Base-by-base conservation (phyloP, 2,113 vertebrate genomes). In the Cololabis saira region DNA sequence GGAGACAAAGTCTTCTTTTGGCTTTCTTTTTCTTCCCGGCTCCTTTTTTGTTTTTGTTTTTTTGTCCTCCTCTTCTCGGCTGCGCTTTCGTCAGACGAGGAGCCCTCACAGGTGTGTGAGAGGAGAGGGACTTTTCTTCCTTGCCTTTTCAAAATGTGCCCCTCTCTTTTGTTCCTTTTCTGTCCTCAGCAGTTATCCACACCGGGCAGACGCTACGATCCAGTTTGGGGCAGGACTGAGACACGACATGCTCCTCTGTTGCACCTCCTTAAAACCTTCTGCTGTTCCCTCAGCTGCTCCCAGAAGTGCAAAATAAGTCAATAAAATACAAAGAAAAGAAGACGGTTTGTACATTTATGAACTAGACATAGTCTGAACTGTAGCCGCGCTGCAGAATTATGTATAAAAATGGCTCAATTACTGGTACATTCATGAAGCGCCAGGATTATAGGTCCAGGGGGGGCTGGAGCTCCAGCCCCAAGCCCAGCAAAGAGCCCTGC, bases 1-100 rank as follows among this genome's bases (percentile, higher is more conserved):
- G 68, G 33, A 63, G 61, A 6, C 85, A 90, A 87, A 92, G 91
- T 80, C 91, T 94, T 91, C 93, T 87, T 85, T 93, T 56, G 86
- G 91, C 84, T 91, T 92, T 92, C 91, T 53, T 70, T 37, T 51
- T 51, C 44, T 53, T 64, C 69, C 57, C 1, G 1, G 53, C 67
- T 61, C 47, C 48, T 65, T 69, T 56, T 8, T 47, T n/a, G 45
- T 10, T 68, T 51, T 43, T 63, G 41, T 45, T 71, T 50, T 47
- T 70, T 18, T 47, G 27, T 45, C 65, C 71, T 61, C 54, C 42
- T 51, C 2, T 62, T 55, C 47, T 61, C 17, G 3, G 56, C 67
- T 22, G 37, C 4, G 44, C 40, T 70, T 63, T 61, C 51, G 74
- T 78, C 66, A 56, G 52, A 63, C 68, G 30, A 45, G 47, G 6